Evolutionary conservation across 2,888 invertebrate genomes (phyloP), one percentile per base, ranked within the genome.

Genomic region (Mechanitis mazaeus): DNA sequence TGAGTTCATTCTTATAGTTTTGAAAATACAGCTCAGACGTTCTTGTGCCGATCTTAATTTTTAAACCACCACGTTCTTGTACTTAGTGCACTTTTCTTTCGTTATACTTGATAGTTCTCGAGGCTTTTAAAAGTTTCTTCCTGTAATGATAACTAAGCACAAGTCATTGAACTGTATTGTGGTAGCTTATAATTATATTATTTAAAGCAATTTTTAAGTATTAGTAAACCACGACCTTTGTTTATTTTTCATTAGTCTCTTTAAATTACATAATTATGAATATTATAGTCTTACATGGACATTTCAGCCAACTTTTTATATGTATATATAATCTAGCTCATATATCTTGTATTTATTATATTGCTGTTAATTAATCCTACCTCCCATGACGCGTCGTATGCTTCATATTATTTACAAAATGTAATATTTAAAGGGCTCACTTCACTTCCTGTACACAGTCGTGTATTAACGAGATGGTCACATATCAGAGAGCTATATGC

Each of bases 341-440:
- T 35, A 35, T 35, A 1, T 35, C 35, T 2, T 6, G 2, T 1
- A 3, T n/a, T n/a, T 38, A 38, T 38, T 3, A 38, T 38, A 38
- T 38, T 38, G 2, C 42, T 1, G 42, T 9, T 42, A 42, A 42
- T 42, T 42, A 42, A 9, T 42, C 42, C 42, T 3, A 42, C 42
- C 42, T 42, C 42, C 9, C 42, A 42, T 42, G 42, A 42, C 42
- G 42, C 42, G 42, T 42, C 42, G 42, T 9, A 42, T 60, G 59
- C 64, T 62, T 64, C 58, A 64, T 57, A 56, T 64, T 64, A 62
- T 45, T 58, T 62, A 59, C 45, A 53, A 62, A 62, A 64, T 42
- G 9, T 9, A 42, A 42, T 42, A 42, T 42, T 42, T 42, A 42
- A 9, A 42, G 9, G 9, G 42, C 7, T 9, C 42, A 9, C 42